Conservation (phyloP, 92 coral and sea anemone species). For the Muricea muricata region DNA sequence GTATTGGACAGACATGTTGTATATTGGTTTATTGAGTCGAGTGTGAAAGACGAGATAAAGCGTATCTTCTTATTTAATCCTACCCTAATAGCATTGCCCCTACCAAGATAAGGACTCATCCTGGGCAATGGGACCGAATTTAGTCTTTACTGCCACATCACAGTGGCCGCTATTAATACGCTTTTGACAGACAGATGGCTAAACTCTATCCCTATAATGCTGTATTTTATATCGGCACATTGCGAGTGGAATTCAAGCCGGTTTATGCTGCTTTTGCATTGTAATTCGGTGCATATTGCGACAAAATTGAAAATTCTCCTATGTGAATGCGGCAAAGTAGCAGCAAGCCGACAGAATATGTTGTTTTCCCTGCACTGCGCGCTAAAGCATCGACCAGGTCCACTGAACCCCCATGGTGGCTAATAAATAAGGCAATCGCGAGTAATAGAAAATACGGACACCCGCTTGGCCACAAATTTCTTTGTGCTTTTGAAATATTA, state of each 20-base stretch:
- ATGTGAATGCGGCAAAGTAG: background rate
- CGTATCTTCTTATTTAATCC: background rate
- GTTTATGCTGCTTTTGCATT: background rate
- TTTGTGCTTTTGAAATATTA: conserved; percentile 30
- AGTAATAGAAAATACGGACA: background rate
- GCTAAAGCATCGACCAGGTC: background rate
- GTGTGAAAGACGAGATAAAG: background rate
- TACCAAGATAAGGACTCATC: background rate
- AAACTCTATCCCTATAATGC: conserved; percentile 8
- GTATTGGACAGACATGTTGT: background rate
- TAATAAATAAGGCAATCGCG: conserved; percentile 29
- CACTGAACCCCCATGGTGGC: conserved; percentile 1
- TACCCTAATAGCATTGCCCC: background rate
- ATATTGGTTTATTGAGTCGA: background rate
- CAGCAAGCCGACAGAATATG: conserved; percentile 25
- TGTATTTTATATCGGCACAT: conserved; percentile 1
- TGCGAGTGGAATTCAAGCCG: background rate
- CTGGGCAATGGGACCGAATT: conserved; percentile 1
- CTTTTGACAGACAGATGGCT: conserved; percentile 42
- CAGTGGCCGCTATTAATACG: background rate
- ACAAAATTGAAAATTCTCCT: background rate
- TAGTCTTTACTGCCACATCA: background rate
- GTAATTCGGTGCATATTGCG: background rate
- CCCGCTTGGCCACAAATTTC: conserved; percentile 5
- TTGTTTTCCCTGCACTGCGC: background rate